phyloP scores from a whole-genome alignment of 1,140 invertebrate species.

The Sinella curviseta region DNA sequence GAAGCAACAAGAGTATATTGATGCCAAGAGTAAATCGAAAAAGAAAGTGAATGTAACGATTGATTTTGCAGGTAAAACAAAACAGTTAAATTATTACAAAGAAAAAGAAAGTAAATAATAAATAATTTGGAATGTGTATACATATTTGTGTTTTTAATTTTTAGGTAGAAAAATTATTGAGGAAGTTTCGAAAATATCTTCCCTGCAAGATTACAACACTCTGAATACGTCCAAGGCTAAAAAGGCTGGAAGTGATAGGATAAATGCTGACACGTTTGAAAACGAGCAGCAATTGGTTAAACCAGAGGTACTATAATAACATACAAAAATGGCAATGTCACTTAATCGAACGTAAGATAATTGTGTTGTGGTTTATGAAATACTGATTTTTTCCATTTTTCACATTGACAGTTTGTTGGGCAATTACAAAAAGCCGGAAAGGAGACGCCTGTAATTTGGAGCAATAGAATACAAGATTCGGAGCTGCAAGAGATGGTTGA shows the following conservation, averaged over 20 bases:
- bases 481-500: conserved; percentile 85
- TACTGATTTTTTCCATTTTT: background rate
- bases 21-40: conserved; percentile 66
- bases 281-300: background rate
- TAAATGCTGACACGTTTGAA: background rate
- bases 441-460: conserved; percentile 33
- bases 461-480: conserved; percentile 71
- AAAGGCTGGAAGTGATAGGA: background rate
- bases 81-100: conserved; percentile 55
- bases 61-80: conserved; percentile 79
- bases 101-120: conserved; percentile 52
- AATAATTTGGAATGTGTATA: conserved; percentile 46
- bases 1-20: conserved; percentile 62
- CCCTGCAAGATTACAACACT: conserved; percentile 35
- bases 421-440: conserved; percentile 34
- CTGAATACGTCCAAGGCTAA: background rate
- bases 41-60: conserved; percentile 69
- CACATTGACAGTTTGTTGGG: conserved; percentile 41
- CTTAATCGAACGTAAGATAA: background rate
- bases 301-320: background rate
- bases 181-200: conserved; percentile 51
- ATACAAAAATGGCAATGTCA: too few species aligned
- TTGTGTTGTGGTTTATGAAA: too few species aligned
- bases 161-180: conserved; percentile 57
- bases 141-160: background rate